A percentile compares a stretch with the other conserved stretches of the same genome.
Evolutionary conservation across 30 jellyfish, hydroid and myxozoan species (phyloP).

Genomic region (Aurelia sp.): DNA sequence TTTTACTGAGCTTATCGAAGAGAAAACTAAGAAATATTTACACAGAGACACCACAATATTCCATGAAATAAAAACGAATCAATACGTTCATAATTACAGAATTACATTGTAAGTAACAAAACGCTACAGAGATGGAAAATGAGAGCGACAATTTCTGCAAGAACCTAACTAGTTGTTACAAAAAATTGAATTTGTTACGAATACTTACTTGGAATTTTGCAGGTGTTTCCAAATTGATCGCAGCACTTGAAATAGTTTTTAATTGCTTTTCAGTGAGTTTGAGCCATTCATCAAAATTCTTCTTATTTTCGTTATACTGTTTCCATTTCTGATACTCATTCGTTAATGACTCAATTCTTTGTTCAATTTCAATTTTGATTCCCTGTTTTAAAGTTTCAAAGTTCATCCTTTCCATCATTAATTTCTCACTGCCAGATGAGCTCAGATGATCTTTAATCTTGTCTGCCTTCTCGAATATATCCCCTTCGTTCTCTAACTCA

Average conservation of each 20-base stretch:
- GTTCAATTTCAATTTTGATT: slow-evolving; percentile 52
- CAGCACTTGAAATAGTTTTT: slow-evolving; percentile 13
- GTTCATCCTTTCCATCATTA: slow-evolving; percentile 29
- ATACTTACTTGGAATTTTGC: slow-evolving; percentile 67
- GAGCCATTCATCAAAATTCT: slow-evolving; percentile 71
- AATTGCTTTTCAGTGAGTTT: slow-evolving; percentile 24
- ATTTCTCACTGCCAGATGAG: slow-evolving; percentile 47
- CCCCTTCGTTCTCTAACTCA: slow-evolving; percentile 35
- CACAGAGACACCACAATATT: too few relatives aligned
- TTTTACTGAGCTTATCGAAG: too few relatives aligned
- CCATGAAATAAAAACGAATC: too few relatives aligned
- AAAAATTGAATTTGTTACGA: background rate
- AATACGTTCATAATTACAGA: too few relatives aligned
- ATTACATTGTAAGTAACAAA: too few relatives aligned
- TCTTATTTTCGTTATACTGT: slow-evolving; percentile 39
- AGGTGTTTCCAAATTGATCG: slow-evolving; percentile 78
- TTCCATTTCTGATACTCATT: slow-evolving; percentile 70
- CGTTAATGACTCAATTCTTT: slow-evolving; percentile 45
- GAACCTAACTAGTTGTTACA: too few relatives aligned
- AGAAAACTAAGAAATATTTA: too few relatives aligned
- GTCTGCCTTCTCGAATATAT: slow-evolving; percentile 33
- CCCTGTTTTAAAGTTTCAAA: slow-evolving; percentile 45
- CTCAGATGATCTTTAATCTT: slow-evolving; percentile 40
- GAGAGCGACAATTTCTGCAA: background rate
- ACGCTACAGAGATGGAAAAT: too few relatives aligned